A percentile compares a stretch with the other conserved stretches of the same genome.
Evolutionary conservation across 2,888 invertebrate genomes (phyloP).

Genomic region (Drosophila bunnanda): DNA sequence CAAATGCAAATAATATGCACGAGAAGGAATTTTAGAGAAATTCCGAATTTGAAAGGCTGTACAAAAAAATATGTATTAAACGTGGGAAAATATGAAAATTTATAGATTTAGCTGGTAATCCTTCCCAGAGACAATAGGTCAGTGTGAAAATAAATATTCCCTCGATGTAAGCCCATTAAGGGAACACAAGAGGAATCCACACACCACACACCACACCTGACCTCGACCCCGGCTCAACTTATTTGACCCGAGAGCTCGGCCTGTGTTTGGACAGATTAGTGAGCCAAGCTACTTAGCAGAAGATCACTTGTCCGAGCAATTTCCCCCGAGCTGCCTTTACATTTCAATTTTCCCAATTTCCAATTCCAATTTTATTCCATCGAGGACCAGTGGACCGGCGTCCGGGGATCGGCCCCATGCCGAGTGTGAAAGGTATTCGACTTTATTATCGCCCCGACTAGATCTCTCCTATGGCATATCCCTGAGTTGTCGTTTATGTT

Average conservation of each 20-base stretch:
- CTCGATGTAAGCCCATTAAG: constrained; percentile 47
- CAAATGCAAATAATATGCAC: constrained; percentile 59
- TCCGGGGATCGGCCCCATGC: constrained; percentile 60
- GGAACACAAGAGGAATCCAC: constrained; percentile 7
- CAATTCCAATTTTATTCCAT: constrained; percentile 39
- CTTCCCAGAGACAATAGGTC: constrained; percentile 34
- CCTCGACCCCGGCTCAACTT: constrained; percentile 20
- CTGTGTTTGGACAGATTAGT: constrained; percentile 53
- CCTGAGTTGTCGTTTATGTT: constrained; percentile 70
- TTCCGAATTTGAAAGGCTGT: not conserved
- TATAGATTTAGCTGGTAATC: constrained; percentile 35
- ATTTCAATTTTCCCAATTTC: constrained; percentile 61
- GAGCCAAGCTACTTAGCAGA: constrained; percentile 50
- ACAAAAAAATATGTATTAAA: constrained; percentile 41
- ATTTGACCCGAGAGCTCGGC: constrained; percentile 22
- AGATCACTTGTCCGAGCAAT: constrained; percentile 46
- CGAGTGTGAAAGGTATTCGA: constrained; percentile 73
- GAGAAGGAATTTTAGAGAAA: constrained; percentile 40
- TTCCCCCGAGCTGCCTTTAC: constrained; percentile 33
- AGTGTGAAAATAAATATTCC: constrained; percentile 41
- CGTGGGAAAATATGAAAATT: constrained; percentile 67
- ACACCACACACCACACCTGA: constrained; percentile 39
- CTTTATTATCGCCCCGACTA: constrained; percentile 71
- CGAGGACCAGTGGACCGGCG: constrained; percentile 49
- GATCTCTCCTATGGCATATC: constrained; percentile 54